Conservation (phyloP, 2,888 invertebrate genomes). For the Deilephila porcellus region DNA sequence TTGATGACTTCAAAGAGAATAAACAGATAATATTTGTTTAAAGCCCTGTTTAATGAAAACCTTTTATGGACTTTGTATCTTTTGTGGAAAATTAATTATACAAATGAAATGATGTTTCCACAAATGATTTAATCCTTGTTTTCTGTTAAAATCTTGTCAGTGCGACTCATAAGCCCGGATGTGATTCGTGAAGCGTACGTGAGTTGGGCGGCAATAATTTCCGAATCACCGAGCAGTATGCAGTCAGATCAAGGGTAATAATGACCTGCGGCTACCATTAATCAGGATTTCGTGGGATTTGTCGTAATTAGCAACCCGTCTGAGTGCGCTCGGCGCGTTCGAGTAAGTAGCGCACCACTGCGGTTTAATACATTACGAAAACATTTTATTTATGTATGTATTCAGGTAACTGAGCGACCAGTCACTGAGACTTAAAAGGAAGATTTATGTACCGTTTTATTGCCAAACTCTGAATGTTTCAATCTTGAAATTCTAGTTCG, state of each 20-base stretch:
- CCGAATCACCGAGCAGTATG: too few species aligned
- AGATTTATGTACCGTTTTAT: background rate
- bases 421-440: background rate
- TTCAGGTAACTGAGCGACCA: background rate
- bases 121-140: too few species aligned
- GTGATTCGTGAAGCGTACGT: too few species aligned
- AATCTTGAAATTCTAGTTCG: background rate
- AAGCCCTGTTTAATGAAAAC: background rate
- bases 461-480: background rate
- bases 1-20: background rate
- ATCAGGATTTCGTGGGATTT: slow-evolving; percentile 19
- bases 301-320: slow-evolving; percentile 15
- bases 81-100: background rate
- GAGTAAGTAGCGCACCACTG: background rate
- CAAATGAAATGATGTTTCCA: background rate
- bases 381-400: background rate
- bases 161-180: too few species aligned
- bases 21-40: background rate
- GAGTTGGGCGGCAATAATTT: background rate
- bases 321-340: too few species aligned
- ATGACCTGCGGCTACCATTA: slow-evolving; percentile 4
- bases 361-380: background rate
- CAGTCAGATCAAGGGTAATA: background rate
- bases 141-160: too few species aligned
- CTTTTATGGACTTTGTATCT: background rate